Percentiles rank a stretch among this genome's conserved stretches.
Evolutionary conservation across 2,113 vertebrate genomes (phyloP).

Genomic region (Muscicapa adusta): DNA sequence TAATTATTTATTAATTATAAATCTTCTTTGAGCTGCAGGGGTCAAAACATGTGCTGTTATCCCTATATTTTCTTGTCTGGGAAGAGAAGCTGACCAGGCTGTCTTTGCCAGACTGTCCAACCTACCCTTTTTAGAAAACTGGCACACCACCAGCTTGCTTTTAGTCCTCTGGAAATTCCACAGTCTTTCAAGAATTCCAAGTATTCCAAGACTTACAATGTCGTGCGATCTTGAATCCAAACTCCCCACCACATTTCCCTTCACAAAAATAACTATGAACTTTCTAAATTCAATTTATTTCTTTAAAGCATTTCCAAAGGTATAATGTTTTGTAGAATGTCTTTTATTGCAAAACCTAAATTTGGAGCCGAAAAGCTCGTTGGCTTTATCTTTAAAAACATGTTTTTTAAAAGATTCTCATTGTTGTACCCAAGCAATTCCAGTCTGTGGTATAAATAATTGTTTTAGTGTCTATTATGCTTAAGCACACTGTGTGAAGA

Average conservation of each 20-base stretch:
- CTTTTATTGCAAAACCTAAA: constrained; percentile 64
- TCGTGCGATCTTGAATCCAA: constrained; percentile 53
- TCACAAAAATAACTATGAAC: constrained; percentile 63
- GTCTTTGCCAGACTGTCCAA: not conserved
- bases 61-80: not conserved
- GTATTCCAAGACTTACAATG: constrained; percentile 54
- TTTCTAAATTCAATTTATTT: constrained; percentile 67
- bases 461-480: not conserved
- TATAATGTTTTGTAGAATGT: constrained; percentile 49
- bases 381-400: constrained; percentile 57
- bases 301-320: constrained; percentile 62
- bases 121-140: constrained; percentile 19
- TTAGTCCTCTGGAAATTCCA: constrained; percentile 57
- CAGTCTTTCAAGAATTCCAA: constrained; percentile 58
- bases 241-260: constrained; percentile 60
- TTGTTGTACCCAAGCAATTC: constrained; percentile 24
- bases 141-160: constrained; percentile 35
- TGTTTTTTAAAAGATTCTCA: constrained; percentile 20
- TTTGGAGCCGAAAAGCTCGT: constrained; percentile 4
- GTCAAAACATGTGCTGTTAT: not conserved
- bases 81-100: not conserved
- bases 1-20: not conserved
- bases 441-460: constrained; percentile 29
- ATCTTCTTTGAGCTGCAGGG: not conserved
- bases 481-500: not conserved